Evolutionary conservation across 1,140 invertebrate species (phyloP).

Genomic region (Pachypeltis micranthus): DNA sequence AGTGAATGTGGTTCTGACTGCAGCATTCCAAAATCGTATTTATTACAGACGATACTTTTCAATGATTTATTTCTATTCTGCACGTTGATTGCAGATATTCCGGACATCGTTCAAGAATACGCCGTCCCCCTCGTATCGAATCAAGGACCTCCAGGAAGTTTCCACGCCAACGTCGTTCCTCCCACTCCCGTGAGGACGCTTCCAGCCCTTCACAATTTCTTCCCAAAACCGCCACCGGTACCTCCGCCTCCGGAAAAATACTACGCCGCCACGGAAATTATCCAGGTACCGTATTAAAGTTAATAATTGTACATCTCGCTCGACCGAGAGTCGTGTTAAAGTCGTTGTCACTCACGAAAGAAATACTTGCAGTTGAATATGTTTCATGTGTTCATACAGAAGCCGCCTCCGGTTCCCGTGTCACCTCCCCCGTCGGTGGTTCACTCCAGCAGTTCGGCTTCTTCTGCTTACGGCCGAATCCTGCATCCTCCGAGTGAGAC

Average conservation of each 20-base stretch:
- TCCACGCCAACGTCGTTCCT: conserved; percentile 18
- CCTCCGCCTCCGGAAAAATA: conserved; percentile 61
- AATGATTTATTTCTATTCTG: too few relatives aligned
- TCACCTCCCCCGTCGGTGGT: conserved; percentile 36
- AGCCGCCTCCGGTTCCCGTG: conserved; percentile 34
- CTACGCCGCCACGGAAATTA: conserved; percentile 55
- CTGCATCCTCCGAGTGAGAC: neutral
- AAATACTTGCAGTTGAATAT: too few relatives aligned
- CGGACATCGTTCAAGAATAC: conserved; percentile 46
- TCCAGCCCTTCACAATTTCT: conserved; percentile 45
- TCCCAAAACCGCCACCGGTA: conserved; percentile 50
- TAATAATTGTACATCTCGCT: too few relatives aligned
- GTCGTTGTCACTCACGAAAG: too few relatives aligned
- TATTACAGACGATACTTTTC: conserved; percentile 4
- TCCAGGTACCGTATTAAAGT: too few relatives aligned
- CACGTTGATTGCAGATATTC: conserved; percentile 37
- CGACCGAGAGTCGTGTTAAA: too few relatives aligned
- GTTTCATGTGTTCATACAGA: too few relatives aligned
- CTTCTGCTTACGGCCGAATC: conserved; percentile 15
- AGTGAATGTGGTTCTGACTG: neutral
- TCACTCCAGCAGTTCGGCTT: conserved; percentile 33
- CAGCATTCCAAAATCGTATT: neutral
- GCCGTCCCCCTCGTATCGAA: conserved; percentile 38
- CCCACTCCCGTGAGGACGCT: conserved; percentile 37
- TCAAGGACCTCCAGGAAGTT: conserved; percentile 9